Conservation (phyloP, 2,797 vertebrate species). For the Acipenser transmontanus region DNA sequence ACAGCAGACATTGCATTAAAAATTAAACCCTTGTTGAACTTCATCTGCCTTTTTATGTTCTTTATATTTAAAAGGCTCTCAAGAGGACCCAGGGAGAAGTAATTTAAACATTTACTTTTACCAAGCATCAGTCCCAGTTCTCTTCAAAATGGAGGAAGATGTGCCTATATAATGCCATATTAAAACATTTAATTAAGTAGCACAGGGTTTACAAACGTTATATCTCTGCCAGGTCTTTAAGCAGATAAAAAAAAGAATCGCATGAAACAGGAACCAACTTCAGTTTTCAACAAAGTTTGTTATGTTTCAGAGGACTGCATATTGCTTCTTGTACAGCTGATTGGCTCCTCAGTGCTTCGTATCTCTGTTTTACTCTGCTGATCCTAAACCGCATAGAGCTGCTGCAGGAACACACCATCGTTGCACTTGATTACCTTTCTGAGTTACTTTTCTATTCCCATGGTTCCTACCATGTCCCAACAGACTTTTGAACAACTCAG, state of each 20-base stretch:
- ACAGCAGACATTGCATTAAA: neutral
- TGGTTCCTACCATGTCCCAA: conserved; percentile 22
- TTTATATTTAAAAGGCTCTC: conserved; percentile 14
- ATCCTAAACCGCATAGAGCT: conserved; percentile 32
- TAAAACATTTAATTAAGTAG: conserved; percentile 49
- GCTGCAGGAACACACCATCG: conserved; percentile 33
- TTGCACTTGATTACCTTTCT: conserved; percentile 51
- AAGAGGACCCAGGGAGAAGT: conserved; percentile 37
- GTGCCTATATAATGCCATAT: conserved; percentile 48
- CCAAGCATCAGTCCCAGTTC: conserved; percentile 32
- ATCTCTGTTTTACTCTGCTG: conserved; percentile 25
- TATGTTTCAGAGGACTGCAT: neutral
- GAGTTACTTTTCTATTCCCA: conserved; percentile 45
- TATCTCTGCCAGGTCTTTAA: conserved; percentile 44
- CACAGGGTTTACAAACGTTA: conserved; percentile 41
- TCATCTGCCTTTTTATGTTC: conserved; percentile 2
- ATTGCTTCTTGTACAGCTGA: conserved; percentile 16
- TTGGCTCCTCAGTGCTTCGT: conserved; percentile 12
- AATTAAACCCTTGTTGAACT: conserved; percentile 6
- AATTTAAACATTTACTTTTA: conserved; percentile 45
- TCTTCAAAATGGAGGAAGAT: too few species aligned
- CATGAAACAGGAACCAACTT: neutral
- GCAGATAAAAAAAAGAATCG: conserved; percentile 14
- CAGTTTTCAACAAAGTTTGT: neutral
- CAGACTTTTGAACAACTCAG: conserved; percentile 5